Evolutionary conservation across 2,888 invertebrate species (phyloP), one percentile per base, ranked within the genome.

Genomic region (Scaptomyza flava): DNA sequence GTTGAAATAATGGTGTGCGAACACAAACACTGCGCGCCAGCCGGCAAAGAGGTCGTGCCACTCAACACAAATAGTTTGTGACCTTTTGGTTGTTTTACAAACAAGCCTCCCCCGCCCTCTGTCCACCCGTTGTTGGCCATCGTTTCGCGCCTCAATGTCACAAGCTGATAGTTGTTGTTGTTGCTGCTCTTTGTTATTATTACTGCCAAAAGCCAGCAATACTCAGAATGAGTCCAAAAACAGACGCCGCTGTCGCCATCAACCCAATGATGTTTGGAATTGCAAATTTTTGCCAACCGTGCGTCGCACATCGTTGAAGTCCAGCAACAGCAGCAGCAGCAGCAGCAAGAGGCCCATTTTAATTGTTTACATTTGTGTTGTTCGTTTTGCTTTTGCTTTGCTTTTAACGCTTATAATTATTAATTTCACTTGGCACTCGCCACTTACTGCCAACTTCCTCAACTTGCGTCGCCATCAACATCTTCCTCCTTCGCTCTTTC

Each of bases 21-120:
- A 71, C 72, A 73, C 71, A 72, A 78, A 73, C 76, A 65, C 64
- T 70, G 75, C 68, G 75, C 84, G 70, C 71, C 61, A 27, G 27
- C 27, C 27, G 27, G 27, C 27, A 23, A 23, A 78, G 77, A 85
- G 89, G 84, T 87, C 87, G 27, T 27, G 85, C 71, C 71, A 72
- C 77, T 75, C 73, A 74, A 89, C 89, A 89, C 68, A 72, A 77
- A 84, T 86, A 86, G 88, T 84, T 78, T 83, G 77, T 89, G 90
- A 90, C 90, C 90, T 90, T 87, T 90, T 60, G 87, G 79, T 89
- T 90, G 89, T 89, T 87, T 70, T 85, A 90, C 90, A 89, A 87
- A 83, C 87, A 87, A 86, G 87, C 80, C 71, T 74, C 86, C 38
- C 8, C n/a, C 38, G n/a, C 3, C 36, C 7, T 7, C n/a, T n/a